Base-by-base conservation (phyloP, 2,113 vertebrate species). In the Todiramphus chloris region DNA sequence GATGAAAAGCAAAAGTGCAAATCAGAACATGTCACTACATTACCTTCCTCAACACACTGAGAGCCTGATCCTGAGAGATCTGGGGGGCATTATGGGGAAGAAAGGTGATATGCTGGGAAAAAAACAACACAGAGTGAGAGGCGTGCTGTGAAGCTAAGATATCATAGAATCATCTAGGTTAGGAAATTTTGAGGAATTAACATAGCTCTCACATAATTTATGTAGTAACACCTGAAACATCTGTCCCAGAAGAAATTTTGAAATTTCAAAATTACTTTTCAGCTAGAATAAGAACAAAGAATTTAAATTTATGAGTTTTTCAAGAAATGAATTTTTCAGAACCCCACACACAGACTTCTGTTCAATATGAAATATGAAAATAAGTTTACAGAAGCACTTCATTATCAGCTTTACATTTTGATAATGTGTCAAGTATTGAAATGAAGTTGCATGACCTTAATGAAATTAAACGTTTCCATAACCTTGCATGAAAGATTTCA, bases 301-400 rank as follows among this genome's bases (percentile, higher is more conserved):
- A 31, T 55, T 80, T 13, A 81, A 64, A 83, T 75, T 37, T 74
- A 10, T 66, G 28, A 85, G 15, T 15, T n/a, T 55, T 85, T 73
- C 11, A 68, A 50, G 1, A 77, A 88, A 83, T 35, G 2, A 69
- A 3, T 35, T 86, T 79, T 91, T 73, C 33, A 67, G 6, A 30
- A 33, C 5, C 5, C 1, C 2, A 1, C 20, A 13, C 8, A 8
- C 18, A n/a, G 5, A 11, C 1, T 83, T 82, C 4, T 46, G 4
- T 55, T 87, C 37, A 28, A 53, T 9, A 30, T 67, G 80, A 70
- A 21, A 16, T 8, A 75, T 5, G 23, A 76, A 60, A 68, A 64
- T 37, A 67, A 55, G 3, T 63, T 82, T 87, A n/a, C 59, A 70
- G 62, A 23, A 91, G 4, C 4, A 63, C 12, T 77, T 88, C 3